These are phyloP conservation scores for Scaptomyza parva DNA, from an alignment of 2,888 invertebrate genomes.

Conservation along the genomic window DNA sequence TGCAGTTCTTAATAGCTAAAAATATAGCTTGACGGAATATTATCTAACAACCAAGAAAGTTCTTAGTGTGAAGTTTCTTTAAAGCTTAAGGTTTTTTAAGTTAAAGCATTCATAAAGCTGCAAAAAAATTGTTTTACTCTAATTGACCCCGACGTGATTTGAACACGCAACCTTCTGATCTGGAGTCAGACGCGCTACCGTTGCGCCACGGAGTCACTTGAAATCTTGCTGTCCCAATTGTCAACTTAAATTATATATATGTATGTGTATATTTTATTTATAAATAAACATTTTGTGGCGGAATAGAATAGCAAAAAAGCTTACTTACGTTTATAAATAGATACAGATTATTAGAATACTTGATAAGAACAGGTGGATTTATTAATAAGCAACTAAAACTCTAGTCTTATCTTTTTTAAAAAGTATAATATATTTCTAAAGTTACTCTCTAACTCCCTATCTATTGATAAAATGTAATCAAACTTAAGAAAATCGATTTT, in stretches of 20 bases:
- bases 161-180: slow-evolving; percentile 78
- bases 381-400: too few species aligned
- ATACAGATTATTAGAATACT: neutral
- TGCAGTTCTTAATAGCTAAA: slow-evolving; percentile 9
- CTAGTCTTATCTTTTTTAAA: slow-evolving; percentile 7
- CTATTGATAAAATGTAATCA: too few species aligned
- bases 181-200: slow-evolving; percentile 76
- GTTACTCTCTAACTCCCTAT: too few species aligned
- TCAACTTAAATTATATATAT: slow-evolving; percentile 10
- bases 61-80: neutral
- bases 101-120: too few species aligned
- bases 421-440: neutral
- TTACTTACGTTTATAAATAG: slow-evolving; percentile 1
- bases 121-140: neutral
- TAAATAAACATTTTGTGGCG: neutral
- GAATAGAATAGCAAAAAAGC: neutral
- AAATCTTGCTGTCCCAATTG: fast-evolving
- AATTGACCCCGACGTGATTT: slow-evolving; percentile 75
- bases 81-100: too few species aligned
- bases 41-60: neutral
- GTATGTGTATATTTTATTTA: slow-evolving; percentile 1
- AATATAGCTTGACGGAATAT: slow-evolving; percentile 2
- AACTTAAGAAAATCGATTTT: too few species aligned
- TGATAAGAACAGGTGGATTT: slow-evolving; percentile 5
- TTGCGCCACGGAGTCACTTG: slow-evolving; percentile 73